Evolutionary conservation across 2,888 invertebrate species (phyloP), one percentile per base, ranked within the genome.

Genomic region (Cryptocephalus primarius): DNA sequence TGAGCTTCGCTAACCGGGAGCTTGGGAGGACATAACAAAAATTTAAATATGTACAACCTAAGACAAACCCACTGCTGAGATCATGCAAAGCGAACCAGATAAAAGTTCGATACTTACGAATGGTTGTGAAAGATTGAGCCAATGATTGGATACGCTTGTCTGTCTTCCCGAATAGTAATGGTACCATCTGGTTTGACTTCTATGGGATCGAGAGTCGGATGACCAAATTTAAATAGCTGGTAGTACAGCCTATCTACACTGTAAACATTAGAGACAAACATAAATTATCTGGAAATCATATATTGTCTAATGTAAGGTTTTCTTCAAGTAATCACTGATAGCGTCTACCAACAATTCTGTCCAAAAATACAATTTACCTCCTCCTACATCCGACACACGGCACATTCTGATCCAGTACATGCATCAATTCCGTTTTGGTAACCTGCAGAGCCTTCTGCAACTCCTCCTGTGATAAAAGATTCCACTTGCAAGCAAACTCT

Each of bases 311-410:
- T 4, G 40, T 14, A 43, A 11, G 11, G 10, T 11, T 43, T 43
- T 44, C 14, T 50, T 14, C 41, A 43, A 46, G 44, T 32, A 42
- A 22, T 22, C 3, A 22, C 2, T 22, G 22, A 22, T 39, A 33
- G 9, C 48, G n/a, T n/a, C 22, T 22, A 6, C 6, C 3, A 22
- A 22, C 22, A 22, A 22, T 6, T 22, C 22, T 22, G 22, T 22
- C 22, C 2, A 6, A 22, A 22, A 22, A 22, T 22, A 4, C 22
- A 22, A 4, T 12, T 36, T 75, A 88, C 90, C 89, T 89, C 76
- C 89, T 79, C 55, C 93, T 78, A 72, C 94, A 94, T 52, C 94
- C 93, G 63, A 94, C 90, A 75, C 94, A 94, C 54, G 92, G 91
- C 64, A 94, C 89, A 69, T 86, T 85, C 74, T 92, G 89, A 72